Conservation (phyloP, 92 coral and sea anemone species). For the Montipora capitata region DNA sequence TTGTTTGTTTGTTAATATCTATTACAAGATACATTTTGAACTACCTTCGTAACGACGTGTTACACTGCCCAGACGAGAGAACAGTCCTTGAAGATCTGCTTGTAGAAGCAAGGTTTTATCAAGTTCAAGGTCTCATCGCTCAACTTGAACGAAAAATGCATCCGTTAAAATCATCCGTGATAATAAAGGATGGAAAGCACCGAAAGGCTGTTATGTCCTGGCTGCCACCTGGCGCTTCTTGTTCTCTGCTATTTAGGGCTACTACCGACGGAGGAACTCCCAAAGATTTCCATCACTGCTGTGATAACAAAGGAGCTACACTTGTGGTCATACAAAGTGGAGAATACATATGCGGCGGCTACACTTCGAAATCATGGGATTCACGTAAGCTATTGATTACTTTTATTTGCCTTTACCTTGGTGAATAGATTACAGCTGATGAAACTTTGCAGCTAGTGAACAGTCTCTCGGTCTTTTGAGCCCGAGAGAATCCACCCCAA, state of each 20-base stretch:
- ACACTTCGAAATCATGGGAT: conserved; percentile 37
- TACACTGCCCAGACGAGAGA: conserved; percentile 68
- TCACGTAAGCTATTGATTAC: not conserved
- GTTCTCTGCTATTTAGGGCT: conserved; percentile 16
- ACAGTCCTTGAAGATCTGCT: conserved; percentile 44
- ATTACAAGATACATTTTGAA: conserved; percentile 69
- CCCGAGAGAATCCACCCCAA: no score
- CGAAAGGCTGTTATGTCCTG: conserved; percentile 4
- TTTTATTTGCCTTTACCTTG: no score
- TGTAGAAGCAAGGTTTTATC: conserved; percentile 78
- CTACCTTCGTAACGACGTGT: conserved; percentile 75
- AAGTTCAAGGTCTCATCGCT: conserved; percentile 62
- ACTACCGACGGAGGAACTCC: conserved; percentile 17
- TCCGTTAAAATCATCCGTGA: not conserved
- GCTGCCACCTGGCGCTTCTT: conserved; percentile 1
- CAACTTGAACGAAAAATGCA: conserved; percentile 12
- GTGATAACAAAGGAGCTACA: conserved; percentile 54
- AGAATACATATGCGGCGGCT: conserved; percentile 47
- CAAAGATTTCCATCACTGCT: conserved; percentile 38
- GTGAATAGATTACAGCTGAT: no score
- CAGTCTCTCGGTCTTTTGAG: no score
- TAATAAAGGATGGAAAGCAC: conserved; percentile 10
- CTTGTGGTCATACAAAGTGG: conserved; percentile 27
- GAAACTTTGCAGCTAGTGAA: no score
- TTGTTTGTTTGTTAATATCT: not conserved